Percentiles rank a stretch among this genome's conserved stretches.
These are phyloP conservation scores for Geodia barretti DNA, from an alignment of 37 sponge, comb jelly and placozoan species.

Conservation along the genomic window DNA sequence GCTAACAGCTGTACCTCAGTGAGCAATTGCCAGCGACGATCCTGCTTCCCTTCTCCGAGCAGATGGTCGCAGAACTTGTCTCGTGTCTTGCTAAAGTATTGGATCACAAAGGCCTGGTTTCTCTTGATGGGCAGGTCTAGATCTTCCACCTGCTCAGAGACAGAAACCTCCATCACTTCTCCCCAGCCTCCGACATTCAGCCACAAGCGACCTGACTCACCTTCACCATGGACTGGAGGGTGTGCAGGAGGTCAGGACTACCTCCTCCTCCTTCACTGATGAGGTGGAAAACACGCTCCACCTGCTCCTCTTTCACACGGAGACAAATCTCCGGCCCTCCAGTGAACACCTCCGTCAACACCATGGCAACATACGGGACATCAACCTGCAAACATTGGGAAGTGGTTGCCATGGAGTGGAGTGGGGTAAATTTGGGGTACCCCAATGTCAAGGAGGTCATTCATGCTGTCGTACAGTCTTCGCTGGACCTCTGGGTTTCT, in stretches of 20 bases:
- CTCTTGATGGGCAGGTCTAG: constrained; percentile 66
- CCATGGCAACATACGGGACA: constrained; percentile 3
- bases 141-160: constrained; percentile 54
- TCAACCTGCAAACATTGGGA: constrained; percentile 13
- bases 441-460: constrained; percentile 49
- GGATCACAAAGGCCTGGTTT: constrained; percentile 65
- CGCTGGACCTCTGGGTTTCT: constrained; percentile 8
- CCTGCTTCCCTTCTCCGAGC: constrained; percentile 33
- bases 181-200: not conserved
- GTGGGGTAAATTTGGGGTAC: not conserved
- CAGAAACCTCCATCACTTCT: not conserved
- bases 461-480: constrained; percentile 43
- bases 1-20: constrained; percentile 26
- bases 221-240: constrained; percentile 65
- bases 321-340: constrained; percentile 18
- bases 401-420: constrained; percentile 17
- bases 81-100: constrained; percentile 52
- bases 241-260: constrained; percentile 43
- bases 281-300: constrained; percentile 40
- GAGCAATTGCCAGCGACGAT: constrained; percentile 7
- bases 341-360: constrained; percentile 21
- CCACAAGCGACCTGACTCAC: constrained; percentile 12
- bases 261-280: constrained; percentile 2
- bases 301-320: constrained; percentile 23
- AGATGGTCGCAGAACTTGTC: constrained; percentile 50